Percentiles rank a stretch among this genome's conserved stretches.
phyloP scores from a whole-genome alignment of 1,140 invertebrate genomes.

The Saccostrea echinata region DNA sequence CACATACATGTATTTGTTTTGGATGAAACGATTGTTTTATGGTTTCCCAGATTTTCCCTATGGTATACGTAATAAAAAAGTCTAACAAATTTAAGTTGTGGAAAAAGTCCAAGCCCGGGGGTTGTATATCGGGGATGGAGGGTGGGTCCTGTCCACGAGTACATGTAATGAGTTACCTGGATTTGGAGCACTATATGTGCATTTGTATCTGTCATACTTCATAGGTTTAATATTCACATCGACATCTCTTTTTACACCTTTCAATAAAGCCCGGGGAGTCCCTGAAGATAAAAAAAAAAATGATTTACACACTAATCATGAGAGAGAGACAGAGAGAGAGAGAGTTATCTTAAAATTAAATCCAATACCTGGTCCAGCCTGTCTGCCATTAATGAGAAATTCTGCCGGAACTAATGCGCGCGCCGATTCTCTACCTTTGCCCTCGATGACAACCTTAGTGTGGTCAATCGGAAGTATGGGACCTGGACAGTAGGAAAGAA shows the following conservation, averaged over 20 bases:
- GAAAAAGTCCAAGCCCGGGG: too few relatives aligned
- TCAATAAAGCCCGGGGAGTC: slow-evolving; percentile 85
- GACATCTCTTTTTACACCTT: slow-evolving; percentile 85
- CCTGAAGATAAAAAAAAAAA: slow-evolving; percentile 57
- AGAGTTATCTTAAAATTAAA: background rate
- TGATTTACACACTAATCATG: background rate
- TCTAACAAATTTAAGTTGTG: too few relatives aligned
- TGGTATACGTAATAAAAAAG: too few relatives aligned
- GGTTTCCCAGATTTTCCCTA: too few relatives aligned
- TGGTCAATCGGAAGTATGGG: slow-evolving; percentile 71
- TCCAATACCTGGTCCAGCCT: slow-evolving; percentile 80
- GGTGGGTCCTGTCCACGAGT: too few relatives aligned
- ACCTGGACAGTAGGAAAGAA: slow-evolving; percentile 73
- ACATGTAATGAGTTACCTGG: slow-evolving; percentile 44
- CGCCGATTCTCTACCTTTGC: slow-evolving; percentile 93
- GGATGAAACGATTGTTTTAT: too few relatives aligned
- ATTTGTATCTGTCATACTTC: slow-evolving; percentile 90
- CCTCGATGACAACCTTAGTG: slow-evolving; percentile 84
- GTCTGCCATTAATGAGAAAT: slow-evolving; percentile 97
- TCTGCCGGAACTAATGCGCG: slow-evolving; percentile 92
- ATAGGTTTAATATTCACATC: slow-evolving; percentile 81
- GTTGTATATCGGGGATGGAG: too few relatives aligned
- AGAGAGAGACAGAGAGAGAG: background rate
- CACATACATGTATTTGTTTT: too few relatives aligned
- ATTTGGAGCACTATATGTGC: slow-evolving; percentile 86